Percentiles rank a stretch among this genome's conserved stretches.
phyloP scores from a whole-genome alignment of 2,113 vertebrate species.

The Trogon melanurus region DNA sequence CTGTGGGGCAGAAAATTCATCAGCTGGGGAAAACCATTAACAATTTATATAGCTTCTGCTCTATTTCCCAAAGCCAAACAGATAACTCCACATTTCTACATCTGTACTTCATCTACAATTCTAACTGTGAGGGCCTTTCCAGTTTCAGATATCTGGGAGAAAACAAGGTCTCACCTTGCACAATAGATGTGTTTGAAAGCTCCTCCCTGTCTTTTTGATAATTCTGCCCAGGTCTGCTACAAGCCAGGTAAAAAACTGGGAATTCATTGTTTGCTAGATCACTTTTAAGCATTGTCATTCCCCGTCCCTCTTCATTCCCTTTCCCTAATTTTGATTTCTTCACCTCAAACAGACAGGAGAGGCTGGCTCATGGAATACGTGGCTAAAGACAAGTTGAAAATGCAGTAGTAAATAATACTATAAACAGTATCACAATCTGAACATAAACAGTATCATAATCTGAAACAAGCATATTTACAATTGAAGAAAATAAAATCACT shows the following conservation, averaged over 20 bases:
- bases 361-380: background rate
- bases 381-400: background rate
- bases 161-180: background rate
- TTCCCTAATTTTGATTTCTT: background rate
- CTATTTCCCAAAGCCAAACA: background rate
- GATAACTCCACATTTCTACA: background rate
- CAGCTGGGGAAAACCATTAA: fast-evolving
- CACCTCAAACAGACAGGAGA: background rate
- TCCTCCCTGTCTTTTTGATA: background rate
- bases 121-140: background rate
- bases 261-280: background rate
- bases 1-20: background rate
- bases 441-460: background rate
- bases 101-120: background rate
- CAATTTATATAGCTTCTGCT: background rate
- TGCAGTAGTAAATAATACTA: background rate
- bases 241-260: background rate
- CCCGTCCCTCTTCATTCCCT: background rate
- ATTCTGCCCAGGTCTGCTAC: background rate
- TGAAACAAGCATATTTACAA: background rate
- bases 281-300: background rate
- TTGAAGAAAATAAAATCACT: background rate
- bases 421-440: background rate
- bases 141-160: background rate
- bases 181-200: background rate